Evolutionary conservation across 2,888 invertebrate genomes (phyloP), one percentile per base, ranked within the genome.

Genomic region (Tiliacea citrago): DNA sequence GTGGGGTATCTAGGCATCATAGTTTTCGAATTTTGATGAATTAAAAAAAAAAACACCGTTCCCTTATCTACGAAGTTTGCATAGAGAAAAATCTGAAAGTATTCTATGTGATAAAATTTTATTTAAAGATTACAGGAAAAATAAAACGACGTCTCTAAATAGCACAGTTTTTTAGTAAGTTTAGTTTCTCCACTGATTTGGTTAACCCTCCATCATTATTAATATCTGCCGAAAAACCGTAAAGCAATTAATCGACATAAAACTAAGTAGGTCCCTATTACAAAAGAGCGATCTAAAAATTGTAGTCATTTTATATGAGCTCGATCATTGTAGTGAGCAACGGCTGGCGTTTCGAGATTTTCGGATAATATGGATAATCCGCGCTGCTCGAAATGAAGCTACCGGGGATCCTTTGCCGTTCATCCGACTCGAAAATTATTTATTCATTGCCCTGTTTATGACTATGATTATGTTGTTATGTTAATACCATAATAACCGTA

Each of bases 301-400:
- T 93, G 85, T 91, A 93, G 92, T 92, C 88, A 92, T 94, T 94
- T 93, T 93, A 90, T 92, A 92, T 91, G 92, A 93, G 90, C 91
- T 86, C 90, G 91, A 93, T 94, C 92, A 91, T 92, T 92, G 91
- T 93, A 91, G 89, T 90, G 84, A 83, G 91, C 88, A 90, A 88
- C 90, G 90, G 90, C 92, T 94, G 93, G 90, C 90, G 91, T 90
- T 93, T 89, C 87, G 91, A 94, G 95, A 94, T 94, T 95, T 94
- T 93, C 88, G 94, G 94, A 94, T 95, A 95, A 95, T 95, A 93
- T 94, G 95, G 95, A 95, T 95, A 93, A 95, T 94, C 95, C 94
- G 84, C 88, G 91, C 86, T 89, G 93, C 92, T 93, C 90, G 91
- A 91, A 93, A 94, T 93, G 94, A 94, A 91, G 93, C 93, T 90